A percentile compares a stretch with the other conserved stretches of the same genome.
These are phyloP conservation scores for Uloborus plumipes DNA, from an alignment of 2,888 invertebrate genomes.

Conservation along the genomic window DNA sequence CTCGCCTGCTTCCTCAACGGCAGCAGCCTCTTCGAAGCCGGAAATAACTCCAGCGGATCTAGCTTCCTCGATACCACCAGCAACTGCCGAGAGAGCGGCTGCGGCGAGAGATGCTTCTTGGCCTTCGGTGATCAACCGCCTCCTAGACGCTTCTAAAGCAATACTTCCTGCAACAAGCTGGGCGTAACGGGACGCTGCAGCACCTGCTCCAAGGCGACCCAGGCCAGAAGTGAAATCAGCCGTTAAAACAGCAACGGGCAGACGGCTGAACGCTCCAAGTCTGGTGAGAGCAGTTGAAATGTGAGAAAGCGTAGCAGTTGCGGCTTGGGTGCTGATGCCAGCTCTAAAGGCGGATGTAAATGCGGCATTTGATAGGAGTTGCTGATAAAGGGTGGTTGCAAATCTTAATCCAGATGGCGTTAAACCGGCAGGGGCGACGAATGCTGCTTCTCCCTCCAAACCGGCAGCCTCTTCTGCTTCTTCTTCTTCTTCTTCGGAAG, in stretches of 20 bases:
- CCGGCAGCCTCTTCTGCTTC: constrained; percentile 1
- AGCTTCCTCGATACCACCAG: background rate
- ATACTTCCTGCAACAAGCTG: background rate
- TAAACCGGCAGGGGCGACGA: no score
- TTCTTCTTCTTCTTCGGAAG: constrained; percentile 3
- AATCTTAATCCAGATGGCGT: background rate
- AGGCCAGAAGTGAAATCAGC: no score
- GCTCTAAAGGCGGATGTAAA: background rate
- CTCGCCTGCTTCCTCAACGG: background rate
- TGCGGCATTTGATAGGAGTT: background rate
- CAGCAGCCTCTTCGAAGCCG: background rate
- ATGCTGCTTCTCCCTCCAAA: background rate
- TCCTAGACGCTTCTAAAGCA: background rate
- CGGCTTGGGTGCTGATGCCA: background rate
- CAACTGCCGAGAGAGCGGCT: background rate
- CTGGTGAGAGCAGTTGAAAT: background rate
- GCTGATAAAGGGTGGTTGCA: background rate
- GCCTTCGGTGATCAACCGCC: background rate
- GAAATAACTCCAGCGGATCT: background rate
- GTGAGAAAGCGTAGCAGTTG: background rate
- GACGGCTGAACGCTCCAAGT: background rate
- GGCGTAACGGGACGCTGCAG: background rate
- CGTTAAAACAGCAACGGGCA: background rate
- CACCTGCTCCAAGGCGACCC: background rate
- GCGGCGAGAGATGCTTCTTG: background rate